Evolutionary conservation across 2,797 vertebrate species (phyloP).

Genomic region (Megaceryle alcyon): DNA sequence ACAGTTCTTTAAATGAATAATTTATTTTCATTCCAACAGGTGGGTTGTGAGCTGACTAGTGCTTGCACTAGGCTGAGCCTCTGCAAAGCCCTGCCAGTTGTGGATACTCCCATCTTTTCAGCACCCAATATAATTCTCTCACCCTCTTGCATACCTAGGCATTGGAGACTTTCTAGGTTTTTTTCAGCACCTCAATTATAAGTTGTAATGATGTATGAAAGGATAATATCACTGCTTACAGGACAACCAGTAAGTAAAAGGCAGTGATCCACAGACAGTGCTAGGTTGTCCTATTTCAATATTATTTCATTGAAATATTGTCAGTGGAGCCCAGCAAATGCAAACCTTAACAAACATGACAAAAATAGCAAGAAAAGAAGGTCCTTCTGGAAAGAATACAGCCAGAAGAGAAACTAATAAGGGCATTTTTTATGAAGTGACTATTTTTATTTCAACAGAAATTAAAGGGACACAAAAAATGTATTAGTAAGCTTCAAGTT

Average conservation of each 20-base stretch:
- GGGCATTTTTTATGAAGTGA: neutral
- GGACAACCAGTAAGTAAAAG: neutral
- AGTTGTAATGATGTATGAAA: neutral
- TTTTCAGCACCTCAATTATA: neutral
- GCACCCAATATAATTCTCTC: neutral
- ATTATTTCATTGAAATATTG: neutral
- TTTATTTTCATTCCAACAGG: neutral
- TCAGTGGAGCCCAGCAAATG: neutral
- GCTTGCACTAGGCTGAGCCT: neutral
- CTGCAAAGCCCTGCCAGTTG: neutral
- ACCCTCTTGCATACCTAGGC: neutral
- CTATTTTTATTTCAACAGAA: conserved; percentile 32
- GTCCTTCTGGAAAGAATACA: neutral
- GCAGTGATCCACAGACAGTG: neutral
- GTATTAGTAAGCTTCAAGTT: conserved; percentile 24
- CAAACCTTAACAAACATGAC: neutral
- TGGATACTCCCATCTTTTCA: neutral
- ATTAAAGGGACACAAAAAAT: conserved; percentile 3
- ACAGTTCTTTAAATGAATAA: neutral
- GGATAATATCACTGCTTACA: neutral
- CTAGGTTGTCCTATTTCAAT: neutral
- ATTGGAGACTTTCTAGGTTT: neutral
- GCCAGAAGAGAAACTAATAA: neutral
- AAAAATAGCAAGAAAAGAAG: neutral
- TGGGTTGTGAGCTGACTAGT: neutral